Conservation (phyloP, 2,113 vertebrate species). For the Onychostruthus taczanowskii region DNA sequence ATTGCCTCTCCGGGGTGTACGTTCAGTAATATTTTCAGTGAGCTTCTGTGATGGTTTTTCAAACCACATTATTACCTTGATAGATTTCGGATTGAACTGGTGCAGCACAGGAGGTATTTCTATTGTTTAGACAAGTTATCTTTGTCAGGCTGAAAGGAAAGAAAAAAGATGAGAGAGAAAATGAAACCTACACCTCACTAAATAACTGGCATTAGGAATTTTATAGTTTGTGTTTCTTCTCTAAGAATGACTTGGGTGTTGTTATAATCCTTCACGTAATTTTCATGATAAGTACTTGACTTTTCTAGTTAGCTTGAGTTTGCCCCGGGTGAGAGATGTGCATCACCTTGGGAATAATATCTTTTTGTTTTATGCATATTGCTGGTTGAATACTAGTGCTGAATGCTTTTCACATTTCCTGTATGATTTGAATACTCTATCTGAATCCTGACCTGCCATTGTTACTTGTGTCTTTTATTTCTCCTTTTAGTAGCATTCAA, state of each 20-base stretch:
- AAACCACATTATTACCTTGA: constrained; percentile 13
- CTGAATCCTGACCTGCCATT: constrained; percentile 17
- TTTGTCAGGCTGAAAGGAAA: constrained; percentile 19
- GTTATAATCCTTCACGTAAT: neutral
- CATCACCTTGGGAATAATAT: neutral
- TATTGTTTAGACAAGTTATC: neutral
- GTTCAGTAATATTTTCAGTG: constrained; percentile 1
- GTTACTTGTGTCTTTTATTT: constrained; percentile 33
- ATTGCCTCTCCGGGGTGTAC: neutral
- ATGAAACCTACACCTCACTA: constrained; percentile 7
- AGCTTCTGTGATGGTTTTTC: constrained; percentile 20
- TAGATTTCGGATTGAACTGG: constrained; percentile 8
- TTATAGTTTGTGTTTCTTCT: constrained; percentile 6
- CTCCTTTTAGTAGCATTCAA: constrained; percentile 28
- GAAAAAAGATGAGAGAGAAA: neutral
- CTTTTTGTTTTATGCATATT: constrained; percentile 21
- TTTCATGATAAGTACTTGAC: constrained; percentile 41
- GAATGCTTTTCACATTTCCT: neutral
- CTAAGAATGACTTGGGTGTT: neutral
- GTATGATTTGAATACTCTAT: constrained; percentile 6
- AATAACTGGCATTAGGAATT: constrained; percentile 31
- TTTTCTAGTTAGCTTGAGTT: constrained; percentile 30
- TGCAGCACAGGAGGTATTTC: neutral
- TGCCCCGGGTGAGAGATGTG: neutral
- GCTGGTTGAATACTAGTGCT: neutral